Evolutionary conservation across 2,113 vertebrate species (phyloP), one percentile per base, ranked within the genome.

Genomic region (Saguinus midas): DNA sequence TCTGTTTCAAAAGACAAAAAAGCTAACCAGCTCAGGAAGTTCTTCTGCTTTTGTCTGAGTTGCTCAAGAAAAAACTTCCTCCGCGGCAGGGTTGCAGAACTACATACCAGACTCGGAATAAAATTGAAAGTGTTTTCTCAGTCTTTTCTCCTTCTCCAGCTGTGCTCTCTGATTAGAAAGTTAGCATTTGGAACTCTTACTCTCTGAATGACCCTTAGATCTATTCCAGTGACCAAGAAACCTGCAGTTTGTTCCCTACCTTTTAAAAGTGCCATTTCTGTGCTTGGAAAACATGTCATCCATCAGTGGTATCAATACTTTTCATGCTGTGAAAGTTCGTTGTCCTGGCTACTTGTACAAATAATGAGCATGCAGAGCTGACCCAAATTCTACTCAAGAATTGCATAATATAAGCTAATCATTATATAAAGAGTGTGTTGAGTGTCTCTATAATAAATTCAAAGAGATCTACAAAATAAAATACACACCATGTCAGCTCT

Each of bases 131-230:
- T 80, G 43, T 85, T 92, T 96, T 78, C 76, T 76, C n/a, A 48
- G 66, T 75, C 79, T 32, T 78, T 68, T 48, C 66, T 92, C 70
- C 23, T 82, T 91, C 87, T 90, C 92, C 94, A 96, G 93, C 97
- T 97, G 96, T 91, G 87, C 87, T 86, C 73, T 66, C 64, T 96
- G 87, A 97, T 94, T 96, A 97, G 73, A 91, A 80, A 85, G 21
- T 75, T 82, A 93, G 50, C 57, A 50, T 90, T 96, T 96, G 50
- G 86, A 96, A 86, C 45, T 96, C 66, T 25, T 45, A 89, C 32
- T 96, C 66, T 94, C 90, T 97, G 55, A 95, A 72, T 95, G 91
- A 91, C 79, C 91, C 91, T 97, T 91, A 78, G 85, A 48, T 89
- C 82, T 84, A 84, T 92, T 70, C 68, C 68, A 76, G 68, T 86